Evolutionary conservation across 2,888 invertebrate species (phyloP).

Genomic region (Cryptocheilus praepositus): DNA sequence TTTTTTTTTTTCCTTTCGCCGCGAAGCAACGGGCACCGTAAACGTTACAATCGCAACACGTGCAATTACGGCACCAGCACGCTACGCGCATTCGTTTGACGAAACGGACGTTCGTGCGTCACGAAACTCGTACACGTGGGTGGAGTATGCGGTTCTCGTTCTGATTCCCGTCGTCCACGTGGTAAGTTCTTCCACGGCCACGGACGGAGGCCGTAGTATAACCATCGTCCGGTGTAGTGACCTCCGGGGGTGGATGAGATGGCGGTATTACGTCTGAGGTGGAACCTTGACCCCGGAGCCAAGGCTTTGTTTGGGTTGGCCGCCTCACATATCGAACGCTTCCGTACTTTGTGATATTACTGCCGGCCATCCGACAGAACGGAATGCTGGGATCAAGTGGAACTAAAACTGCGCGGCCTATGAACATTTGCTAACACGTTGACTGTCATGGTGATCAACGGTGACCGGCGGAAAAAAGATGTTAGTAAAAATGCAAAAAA

Average conservation of each 20-base stretch:
- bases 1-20: too few relatives aligned
- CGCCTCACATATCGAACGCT: slow-evolving; percentile 46
- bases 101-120: neutral
- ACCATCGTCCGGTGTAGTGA: slow-evolving; percentile 28
- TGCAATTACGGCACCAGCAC: neutral
- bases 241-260: slow-evolving; percentile 61
- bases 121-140: too few relatives aligned
- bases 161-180: neutral
- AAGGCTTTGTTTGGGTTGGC: slow-evolving; percentile 67
- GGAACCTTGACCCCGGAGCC: slow-evolving; percentile 65
- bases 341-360: slow-evolving; percentile 37
- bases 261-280: slow-evolving; percentile 52
- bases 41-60: neutral
- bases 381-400: slow-evolving; percentile 4
- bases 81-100: neutral
- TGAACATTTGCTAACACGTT: too few relatives aligned
- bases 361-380: slow-evolving; percentile 8
- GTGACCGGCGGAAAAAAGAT: too few relatives aligned
- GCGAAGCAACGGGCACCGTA: too few relatives aligned
- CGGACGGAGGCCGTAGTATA: slow-evolving; percentile 26
- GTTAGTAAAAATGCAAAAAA: too few relatives aligned
- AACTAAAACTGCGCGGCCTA: neutral
- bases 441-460: neutral
- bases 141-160: too few relatives aligned
- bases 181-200: slow-evolving; percentile 5